Percentiles rank a stretch among this genome's conserved stretches.
phyloP scores from a whole-genome alignment of 2,113 vertebrate species.

The Chloebia gouldiae region DNA sequence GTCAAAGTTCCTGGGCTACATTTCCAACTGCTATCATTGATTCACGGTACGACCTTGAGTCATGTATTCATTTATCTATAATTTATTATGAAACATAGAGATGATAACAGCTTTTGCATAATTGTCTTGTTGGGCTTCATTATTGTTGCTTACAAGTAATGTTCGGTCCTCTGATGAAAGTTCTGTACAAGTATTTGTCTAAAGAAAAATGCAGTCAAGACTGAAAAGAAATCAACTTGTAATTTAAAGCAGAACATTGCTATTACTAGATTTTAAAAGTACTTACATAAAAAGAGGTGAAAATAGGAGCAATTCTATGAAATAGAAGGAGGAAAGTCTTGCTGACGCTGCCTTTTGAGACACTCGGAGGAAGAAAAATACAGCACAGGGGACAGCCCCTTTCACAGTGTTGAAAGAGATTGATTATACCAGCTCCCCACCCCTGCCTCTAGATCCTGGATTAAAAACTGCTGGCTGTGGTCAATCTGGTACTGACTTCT shows the following conservation, averaged over 20 bases:
- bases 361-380: not conserved
- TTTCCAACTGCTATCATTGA: not conserved
- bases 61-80: not conserved
- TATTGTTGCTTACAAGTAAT: not conserved
- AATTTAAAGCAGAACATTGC: conserved; percentile 12
- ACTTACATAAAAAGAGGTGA: not conserved
- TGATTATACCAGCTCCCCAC: not conserved
- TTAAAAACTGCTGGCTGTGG: not conserved
- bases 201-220: not conserved
- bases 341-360: not conserved
- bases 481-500: not conserved
- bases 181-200: not conserved
- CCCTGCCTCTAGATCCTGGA: not conserved
- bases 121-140: not conserved
- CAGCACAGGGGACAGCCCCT: not conserved
- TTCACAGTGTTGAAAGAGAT: not conserved
- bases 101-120: not conserved
- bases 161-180: not conserved
- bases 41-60: not conserved
- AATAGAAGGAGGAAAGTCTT: not conserved
- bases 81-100: not conserved
- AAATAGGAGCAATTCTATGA: not conserved
- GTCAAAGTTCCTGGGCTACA: not conserved
- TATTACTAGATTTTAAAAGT: not conserved
- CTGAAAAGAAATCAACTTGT: not conserved